phyloP scores from a whole-genome alignment of 92 coral and sea anemone genomes.

The Hydrozoanthus gracilis region DNA sequence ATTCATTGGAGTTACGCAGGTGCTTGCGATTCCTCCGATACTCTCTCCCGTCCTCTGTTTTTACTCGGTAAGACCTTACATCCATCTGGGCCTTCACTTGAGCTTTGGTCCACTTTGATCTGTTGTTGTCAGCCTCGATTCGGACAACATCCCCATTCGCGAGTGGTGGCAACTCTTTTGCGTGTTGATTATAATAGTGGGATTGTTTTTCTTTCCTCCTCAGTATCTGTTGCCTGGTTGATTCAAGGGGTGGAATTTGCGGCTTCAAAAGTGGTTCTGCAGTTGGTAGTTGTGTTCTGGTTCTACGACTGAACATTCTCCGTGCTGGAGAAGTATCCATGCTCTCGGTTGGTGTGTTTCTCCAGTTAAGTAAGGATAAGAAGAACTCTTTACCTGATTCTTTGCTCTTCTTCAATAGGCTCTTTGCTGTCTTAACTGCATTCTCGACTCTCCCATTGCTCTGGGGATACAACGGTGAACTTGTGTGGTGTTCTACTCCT shows the following conservation, averaged over 20 bases:
- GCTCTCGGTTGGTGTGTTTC: constrained; percentile 17
- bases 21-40: too few relatives aligned
- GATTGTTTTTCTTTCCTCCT: constrained; percentile 3
- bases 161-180: constrained; percentile 10
- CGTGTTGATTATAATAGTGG: too few relatives aligned
- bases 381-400: not conserved
- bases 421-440: constrained; percentile 12
- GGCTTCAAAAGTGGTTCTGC: constrained; percentile 19
- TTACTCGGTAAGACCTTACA: too few relatives aligned
- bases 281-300: constrained; percentile 12
- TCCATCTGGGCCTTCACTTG: not conserved
- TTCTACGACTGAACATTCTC: not conserved
- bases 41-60: too few relatives aligned
- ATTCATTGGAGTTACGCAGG: too few relatives aligned
- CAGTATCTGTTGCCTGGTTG: constrained; percentile 20
- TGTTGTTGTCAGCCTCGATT: constrained; percentile 5
- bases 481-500: not conserved
- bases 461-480: not conserved
- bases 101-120: too few relatives aligned
- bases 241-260: not conserved
- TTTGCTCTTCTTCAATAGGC: not conserved
- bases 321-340: not conserved
- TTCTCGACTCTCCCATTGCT: constrained; percentile 19
- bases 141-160: constrained; percentile 11
- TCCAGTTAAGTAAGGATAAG: not conserved